These are phyloP conservation scores for Bucco capensis DNA, from an alignment of 2,113 vertebrate genomes.

Conservation along the genomic window DNA sequence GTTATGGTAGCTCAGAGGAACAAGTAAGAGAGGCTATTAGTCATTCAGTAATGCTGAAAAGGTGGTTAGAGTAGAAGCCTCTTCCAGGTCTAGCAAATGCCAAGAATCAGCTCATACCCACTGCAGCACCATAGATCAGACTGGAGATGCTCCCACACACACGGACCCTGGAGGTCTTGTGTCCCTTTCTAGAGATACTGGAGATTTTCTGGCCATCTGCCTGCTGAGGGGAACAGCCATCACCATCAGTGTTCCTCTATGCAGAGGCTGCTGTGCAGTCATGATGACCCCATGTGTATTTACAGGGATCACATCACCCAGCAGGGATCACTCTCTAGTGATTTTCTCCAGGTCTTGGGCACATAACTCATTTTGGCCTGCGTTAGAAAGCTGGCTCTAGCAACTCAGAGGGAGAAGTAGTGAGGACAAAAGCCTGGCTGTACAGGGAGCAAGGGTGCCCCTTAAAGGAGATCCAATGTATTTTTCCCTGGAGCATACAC, in stretches of 20 bases:
- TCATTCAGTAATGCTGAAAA: not conserved
- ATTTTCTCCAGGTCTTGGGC: not conserved
- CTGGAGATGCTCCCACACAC: not conserved
- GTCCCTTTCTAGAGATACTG: not conserved
- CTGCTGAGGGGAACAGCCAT: not conserved
- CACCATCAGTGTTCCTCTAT: not conserved
- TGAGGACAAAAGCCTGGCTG: not conserved
- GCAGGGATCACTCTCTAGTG: fast-evolving
- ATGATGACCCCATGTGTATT: fast-evolving
- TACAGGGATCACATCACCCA: fast-evolving
- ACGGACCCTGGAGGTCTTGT: not conserved
- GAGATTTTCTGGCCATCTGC: not conserved
- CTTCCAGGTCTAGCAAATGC: not conserved
- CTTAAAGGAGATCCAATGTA: not conserved
- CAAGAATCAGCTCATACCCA: not conserved
- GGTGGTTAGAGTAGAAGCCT: slow-evolving; percentile 29
- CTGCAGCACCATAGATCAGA: not conserved
- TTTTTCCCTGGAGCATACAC: not conserved
- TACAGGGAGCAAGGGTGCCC: not conserved
- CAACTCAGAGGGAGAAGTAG: not conserved
- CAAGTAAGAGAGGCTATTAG: not conserved
- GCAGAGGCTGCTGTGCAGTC: not conserved
- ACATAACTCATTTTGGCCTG: not conserved
- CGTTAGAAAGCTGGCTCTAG: not conserved
- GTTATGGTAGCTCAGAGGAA: not conserved